Percentiles rank a stretch among this genome's conserved stretches.
Evolutionary conservation across 2,113 vertebrate species (phyloP).

Genomic region (Gadus chalcogrammus): DNA sequence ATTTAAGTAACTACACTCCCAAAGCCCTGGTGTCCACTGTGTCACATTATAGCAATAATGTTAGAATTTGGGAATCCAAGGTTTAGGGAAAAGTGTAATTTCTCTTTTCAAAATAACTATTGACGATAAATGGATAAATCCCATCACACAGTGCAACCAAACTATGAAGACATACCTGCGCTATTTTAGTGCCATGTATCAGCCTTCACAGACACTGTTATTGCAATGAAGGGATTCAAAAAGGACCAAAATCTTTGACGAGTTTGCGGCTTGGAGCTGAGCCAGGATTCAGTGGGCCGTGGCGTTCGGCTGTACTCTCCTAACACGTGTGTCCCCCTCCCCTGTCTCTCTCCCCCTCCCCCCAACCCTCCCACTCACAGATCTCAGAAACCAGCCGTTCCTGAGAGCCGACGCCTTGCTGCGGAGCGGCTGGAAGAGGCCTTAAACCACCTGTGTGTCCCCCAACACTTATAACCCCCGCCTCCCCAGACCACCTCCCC

Average conservation of each 20-base stretch:
- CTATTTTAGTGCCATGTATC: not conserved
- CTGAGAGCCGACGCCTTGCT: slow-evolving; percentile 79
- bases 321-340: slow-evolving; percentile 57
- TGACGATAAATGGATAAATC: slow-evolving; percentile 9
- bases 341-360: slow-evolving; percentile 47
- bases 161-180: slow-evolving; percentile 16
- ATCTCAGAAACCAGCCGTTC: slow-evolving; percentile 82
- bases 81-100: slow-evolving; percentile 38
- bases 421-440: slow-evolving; percentile 78
- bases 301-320: slow-evolving; percentile 42
- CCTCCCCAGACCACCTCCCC: slow-evolving; percentile 4
- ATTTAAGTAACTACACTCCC: slow-evolving; percentile 21
- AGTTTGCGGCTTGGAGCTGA: not conserved
- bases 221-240: not conserved
- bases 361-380: slow-evolving; percentile 67
- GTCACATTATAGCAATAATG: not conserved
- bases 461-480: slow-evolving; percentile 40
- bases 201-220: not conserved
- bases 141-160: slow-evolving; percentile 20
- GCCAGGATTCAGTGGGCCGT: not conserved
- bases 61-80: slow-evolving; percentile 38
- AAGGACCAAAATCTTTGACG: not conserved
- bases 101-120: slow-evolving; percentile 17
- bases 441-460: slow-evolving; percentile 65
- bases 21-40: slow-evolving; percentile 51